These are phyloP conservation scores for Hirundichthys speculiger DNA, from an alignment of 2,113 vertebrate species.

Conservation along the genomic window DNA sequence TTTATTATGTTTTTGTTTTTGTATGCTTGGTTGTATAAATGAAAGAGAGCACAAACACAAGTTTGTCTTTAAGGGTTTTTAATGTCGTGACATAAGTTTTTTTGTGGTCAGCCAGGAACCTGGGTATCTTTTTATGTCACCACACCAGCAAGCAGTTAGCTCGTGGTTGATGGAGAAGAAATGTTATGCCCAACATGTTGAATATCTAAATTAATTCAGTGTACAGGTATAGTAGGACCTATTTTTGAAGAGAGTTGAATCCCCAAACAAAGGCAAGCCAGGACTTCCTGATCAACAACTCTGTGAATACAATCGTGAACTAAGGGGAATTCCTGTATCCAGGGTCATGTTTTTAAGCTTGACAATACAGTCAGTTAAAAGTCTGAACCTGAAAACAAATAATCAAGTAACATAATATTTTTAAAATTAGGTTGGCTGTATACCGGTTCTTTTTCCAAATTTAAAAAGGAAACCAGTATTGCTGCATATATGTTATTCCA, in stretches of 20 bases:
- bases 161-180: background rate
- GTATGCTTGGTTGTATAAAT: too few relatives aligned
- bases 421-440: too few relatives aligned
- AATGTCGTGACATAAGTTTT: background rate
- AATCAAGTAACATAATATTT: background rate
- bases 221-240: background rate
- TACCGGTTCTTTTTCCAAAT: too few relatives aligned
- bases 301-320: background rate
- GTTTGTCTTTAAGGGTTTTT: too few relatives aligned
- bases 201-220: background rate
- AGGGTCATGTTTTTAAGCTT: background rate
- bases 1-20: too few relatives aligned
- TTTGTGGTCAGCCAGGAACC: background rate
- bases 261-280: background rate
- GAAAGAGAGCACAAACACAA: too few relatives aligned
- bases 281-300: conserved; percentile 2
- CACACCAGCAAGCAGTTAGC: background rate
- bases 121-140: conserved; percentile 4
- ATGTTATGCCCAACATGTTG: background rate
- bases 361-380: background rate
- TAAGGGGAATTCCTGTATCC: background rate
- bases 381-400: background rate
- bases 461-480: too few relatives aligned
- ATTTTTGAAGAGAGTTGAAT: background rate
- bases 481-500: too few relatives aligned